These are phyloP conservation scores for Saccostrea echinata DNA, from an alignment of 1,140 invertebrate species.

Conservation along the genomic window DNA sequence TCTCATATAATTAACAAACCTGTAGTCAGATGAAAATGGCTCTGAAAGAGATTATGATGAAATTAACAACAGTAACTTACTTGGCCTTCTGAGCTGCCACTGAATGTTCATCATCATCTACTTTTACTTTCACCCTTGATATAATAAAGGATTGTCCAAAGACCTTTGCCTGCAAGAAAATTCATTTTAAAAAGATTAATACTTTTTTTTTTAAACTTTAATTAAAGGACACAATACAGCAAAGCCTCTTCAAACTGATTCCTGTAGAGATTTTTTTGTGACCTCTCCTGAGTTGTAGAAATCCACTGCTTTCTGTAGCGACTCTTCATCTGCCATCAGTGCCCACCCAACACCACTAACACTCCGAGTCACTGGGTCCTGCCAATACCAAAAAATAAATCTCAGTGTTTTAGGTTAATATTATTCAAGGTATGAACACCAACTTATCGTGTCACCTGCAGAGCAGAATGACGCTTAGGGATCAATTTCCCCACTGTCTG, in stretches of 20 bases:
- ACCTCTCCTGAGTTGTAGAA: constrained; percentile 71
- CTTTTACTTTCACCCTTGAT: constrained; percentile 63
- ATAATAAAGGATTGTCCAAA: constrained; percentile 72
- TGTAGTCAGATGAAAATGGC: not conserved
- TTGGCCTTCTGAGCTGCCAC: constrained; percentile 63
- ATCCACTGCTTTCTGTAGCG: constrained; percentile 68
- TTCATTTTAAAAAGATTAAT: no score
- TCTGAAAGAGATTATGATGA: not conserved
- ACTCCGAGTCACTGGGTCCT: constrained; percentile 71
- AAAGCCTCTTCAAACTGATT: no score
- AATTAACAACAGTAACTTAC: constrained; percentile 49
- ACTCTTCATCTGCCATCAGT: constrained; percentile 67
- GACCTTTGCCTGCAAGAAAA: constrained; percentile 65
- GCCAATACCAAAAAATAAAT: not conserved
- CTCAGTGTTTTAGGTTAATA: no score
- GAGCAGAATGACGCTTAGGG: no score
- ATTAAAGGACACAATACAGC: no score
- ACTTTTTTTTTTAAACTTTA: no score
- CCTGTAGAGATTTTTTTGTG: not conserved
- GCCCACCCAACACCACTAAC: constrained; percentile 72
- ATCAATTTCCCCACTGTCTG: no score
- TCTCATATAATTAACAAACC: no score
- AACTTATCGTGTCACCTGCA: no score
- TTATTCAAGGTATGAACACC: no score
- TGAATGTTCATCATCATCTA: constrained; percentile 68